Base-by-base conservation (phyloP, 2,888 invertebrate genomes). In the Pinctada fucata region DNA sequence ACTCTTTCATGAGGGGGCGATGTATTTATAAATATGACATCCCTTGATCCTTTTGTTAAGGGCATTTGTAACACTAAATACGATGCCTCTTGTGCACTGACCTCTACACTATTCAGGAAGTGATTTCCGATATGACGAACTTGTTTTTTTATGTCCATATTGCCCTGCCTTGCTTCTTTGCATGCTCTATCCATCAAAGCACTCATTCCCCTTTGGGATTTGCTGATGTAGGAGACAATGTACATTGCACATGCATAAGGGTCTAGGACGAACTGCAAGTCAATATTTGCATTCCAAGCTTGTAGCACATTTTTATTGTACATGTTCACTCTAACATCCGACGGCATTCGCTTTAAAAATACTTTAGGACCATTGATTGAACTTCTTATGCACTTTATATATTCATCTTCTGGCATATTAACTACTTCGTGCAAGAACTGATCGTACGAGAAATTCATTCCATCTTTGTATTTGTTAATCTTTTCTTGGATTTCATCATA, bases 201-300 rank as follows among this genome's bases (percentile, higher is more conserved):
- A 77, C 83, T 83, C 76, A 85, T 85, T 49, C 82, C 84, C 63
- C 83, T 75, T 73, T 82, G 82, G 2, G 79, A 80, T 67, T 84
- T 83, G 47, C 78, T 82, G 1, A 83, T 80, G 58, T 82, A 85
- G 31, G 82, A 79, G 2, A 80, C 82, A 65, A 85, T 83, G 51
- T 84, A 83, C 65, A 49, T 64, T 58, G 79, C 75, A 75, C 79
- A 79, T 10, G 73, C 74, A 78, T 78, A 78, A n/a, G 79, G 80
- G 51, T 80, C 77, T 48, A 80, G 67, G 66, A 80, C 74, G 76
- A 79, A 79, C 58, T 81, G 79, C 45, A 81, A 76, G 52, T 81
- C 81, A 13, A 76, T n/a, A 68, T 81, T 81, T 45, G 81, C 81
- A 31, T 72, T 73, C 81, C 79, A 81, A 52, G 76, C 81, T 69